Percentiles rank a stretch among this genome's conserved stretches.
These are phyloP conservation scores for Hyaena hyaena DNA, from an alignment of 2,113 vertebrate genomes.

Conservation along the genomic window DNA sequence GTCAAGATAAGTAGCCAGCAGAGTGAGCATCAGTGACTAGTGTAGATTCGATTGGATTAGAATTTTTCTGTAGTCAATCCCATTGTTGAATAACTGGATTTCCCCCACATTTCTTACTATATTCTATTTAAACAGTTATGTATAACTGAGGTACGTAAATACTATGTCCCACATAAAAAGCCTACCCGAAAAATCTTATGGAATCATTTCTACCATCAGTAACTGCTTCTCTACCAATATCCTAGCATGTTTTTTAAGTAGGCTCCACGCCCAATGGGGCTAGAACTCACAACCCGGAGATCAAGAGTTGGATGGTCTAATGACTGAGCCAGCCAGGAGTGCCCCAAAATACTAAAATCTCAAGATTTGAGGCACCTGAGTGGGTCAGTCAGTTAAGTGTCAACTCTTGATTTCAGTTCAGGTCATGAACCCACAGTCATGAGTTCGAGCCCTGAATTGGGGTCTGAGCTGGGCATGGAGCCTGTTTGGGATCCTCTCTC, in stretches of 20 bases:
- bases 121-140: neutral
- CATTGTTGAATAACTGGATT: neutral
- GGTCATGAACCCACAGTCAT: too few species aligned
- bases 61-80: conserved; percentile 16
- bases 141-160: neutral
- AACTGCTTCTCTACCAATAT: neutral
- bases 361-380: too few species aligned
- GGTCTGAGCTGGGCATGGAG: too few species aligned
- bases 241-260: neutral
- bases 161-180: conserved; percentile 4
- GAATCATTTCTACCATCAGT: neutral
- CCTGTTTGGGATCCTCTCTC: too few species aligned
- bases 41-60: neutral
- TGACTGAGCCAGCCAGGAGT: too few species aligned
- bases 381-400: too few species aligned
- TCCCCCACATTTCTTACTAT: neutral
- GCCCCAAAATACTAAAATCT: too few species aligned
- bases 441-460: too few species aligned
- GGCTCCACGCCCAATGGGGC: too few species aligned
- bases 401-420: too few species aligned
- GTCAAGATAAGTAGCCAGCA: neutral
- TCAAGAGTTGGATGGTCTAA: too few species aligned
- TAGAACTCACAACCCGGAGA: too few species aligned
- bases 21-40: neutral
- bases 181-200: conserved; percentile 8